Base-by-base conservation (phyloP, 2,888 invertebrate species). In the Criorhina ranunculi region DNA sequence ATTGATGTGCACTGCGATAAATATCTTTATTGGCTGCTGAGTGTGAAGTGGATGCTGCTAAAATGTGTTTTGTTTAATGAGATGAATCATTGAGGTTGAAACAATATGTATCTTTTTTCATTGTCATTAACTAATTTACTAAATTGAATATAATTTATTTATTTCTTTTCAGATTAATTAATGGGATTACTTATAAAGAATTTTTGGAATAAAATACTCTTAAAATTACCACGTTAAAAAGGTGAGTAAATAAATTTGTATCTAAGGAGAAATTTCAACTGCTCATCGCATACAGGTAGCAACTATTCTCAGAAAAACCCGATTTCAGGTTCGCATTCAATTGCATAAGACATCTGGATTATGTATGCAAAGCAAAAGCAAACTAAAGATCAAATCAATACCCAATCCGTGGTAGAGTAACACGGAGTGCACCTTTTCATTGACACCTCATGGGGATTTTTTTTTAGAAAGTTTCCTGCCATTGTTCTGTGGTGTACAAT, bases 271-370 rank as follows among this genome's bases (percentile, higher is more conserved):
- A 29, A 37, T 33, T 17, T 15, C 5, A 40, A 19, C 1, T 6
- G 9, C 9, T 37, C 9, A 24, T 24, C n/a, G 9, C 6, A n/a
- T 7, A 46, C 24, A 55, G 69, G 17, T 37, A 19, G 55, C 31
- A 66, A 29, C 15, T 11, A 11, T 0, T 8, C 0, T 9, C 6
- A 24, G 24, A 24, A 37, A 29, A 9, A 55, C 42, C 67, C 8
- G 15, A 15, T 12, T 15, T 2, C 40, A 11, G 40, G 53, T 69
- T 57, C 35, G 9, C 37, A 29, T 12, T 35, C 12, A 35, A 64
- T 70, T 64, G 78, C 62, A 70, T 62, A 55, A 55, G 57, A 64
- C 70, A 79, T 79, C 72, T 72, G 66, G 66, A 66, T 37, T 40
- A 19, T 40, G 37, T 78, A 70, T 70, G 62, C 62, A 70, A 79